A percentile compares a stretch with the other conserved stretches of the same genome.
Evolutionary conservation across 2,888 invertebrate genomes (phyloP).

Genomic region (Nasonia oneida): DNA sequence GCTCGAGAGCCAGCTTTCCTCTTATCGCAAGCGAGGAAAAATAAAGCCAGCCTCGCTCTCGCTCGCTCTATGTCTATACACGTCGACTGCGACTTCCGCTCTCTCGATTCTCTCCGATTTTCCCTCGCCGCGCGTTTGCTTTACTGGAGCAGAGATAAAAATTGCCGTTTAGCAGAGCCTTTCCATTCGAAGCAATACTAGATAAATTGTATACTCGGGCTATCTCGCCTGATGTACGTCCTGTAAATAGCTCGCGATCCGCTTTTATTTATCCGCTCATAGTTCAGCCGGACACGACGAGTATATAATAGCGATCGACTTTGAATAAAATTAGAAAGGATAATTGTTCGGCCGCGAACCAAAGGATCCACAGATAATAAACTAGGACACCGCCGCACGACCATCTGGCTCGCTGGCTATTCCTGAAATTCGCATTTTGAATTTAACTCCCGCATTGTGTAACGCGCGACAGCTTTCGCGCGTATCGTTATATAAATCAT

Average conservation of each 20-base stretch:
- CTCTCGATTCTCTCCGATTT: neutral
- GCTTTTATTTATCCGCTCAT: neutral
- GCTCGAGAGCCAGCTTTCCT: constrained; percentile 13
- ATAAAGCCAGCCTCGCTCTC: neutral
- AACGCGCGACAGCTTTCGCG: neutral
- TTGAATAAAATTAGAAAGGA: neutral
- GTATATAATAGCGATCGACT: neutral
- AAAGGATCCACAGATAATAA: neutral
- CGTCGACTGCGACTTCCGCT: neutral
- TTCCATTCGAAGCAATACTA: neutral
- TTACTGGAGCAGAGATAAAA: constrained; percentile 9
- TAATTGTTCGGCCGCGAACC: neutral
- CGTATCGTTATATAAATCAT: neutral
- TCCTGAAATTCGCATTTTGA: neutral
- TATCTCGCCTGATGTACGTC: neutral
- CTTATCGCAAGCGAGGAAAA: constrained; percentile 2
- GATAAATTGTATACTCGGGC: neutral
- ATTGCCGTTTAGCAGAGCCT: neutral
- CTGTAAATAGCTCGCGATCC: neutral
- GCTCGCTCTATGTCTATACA: neutral
- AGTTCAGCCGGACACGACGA: neutral
- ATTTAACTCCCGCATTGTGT: neutral
- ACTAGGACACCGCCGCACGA: neutral
- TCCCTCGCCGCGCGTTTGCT: neutral
- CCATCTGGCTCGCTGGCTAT: neutral